Evolutionary conservation across 2,113 vertebrate species (phyloP), one percentile per base, ranked within the genome.

Genomic region (Oryzias melastigma): DNA sequence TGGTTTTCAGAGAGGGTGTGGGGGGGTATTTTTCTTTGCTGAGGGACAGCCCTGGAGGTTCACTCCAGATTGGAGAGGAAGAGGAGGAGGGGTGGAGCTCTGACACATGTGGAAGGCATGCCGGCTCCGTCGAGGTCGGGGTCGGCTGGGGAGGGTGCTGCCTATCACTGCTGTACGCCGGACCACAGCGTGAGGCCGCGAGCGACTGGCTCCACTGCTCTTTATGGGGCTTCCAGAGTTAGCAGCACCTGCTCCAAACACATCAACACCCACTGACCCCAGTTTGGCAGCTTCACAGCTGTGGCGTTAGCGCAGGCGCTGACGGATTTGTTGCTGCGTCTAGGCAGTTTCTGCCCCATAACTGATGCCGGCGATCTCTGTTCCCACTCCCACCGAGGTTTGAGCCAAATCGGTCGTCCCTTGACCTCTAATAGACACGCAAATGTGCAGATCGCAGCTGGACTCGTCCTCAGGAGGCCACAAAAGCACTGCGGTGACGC

Each of bases 91-190:
- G 61, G 63, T n/a, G 41, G 68, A 1, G 48, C 25, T 54, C 0
- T 88, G 88, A 88, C 87, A 85, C 82, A 89, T 83, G 78, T 73
- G 75, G 73, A 88, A 89, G 78, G 83, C 82, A 87, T 79, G 89
- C 59, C 4, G 81, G 71, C 76, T 81, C 78, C 47, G 25, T 25
- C 51, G 40, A 60, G 79, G 84, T 83, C 50, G 42, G 72, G 72
- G 78, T 65, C 22, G 59, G 65, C 43, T 44, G 58, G 80, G 74
- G 52, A 49, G 77, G 76, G 65, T 58, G 65, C 77, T 62, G 65
- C 53, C 62, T 54, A 44, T 49, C 24, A 69, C 67, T 78, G 83
- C 73, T 71, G 60, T 56, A 52, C 24, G 65, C 58, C 62, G 71
- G 71, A 62, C 55, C 1, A 52, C 71, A 68, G 64, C 45, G 48